A percentile compares a stretch with the other conserved stretches of the same genome.
These are phyloP conservation scores for Probaryconus sp. DNA, from an alignment of 1,140 invertebrate species.

Conservation along the genomic window DNA sequence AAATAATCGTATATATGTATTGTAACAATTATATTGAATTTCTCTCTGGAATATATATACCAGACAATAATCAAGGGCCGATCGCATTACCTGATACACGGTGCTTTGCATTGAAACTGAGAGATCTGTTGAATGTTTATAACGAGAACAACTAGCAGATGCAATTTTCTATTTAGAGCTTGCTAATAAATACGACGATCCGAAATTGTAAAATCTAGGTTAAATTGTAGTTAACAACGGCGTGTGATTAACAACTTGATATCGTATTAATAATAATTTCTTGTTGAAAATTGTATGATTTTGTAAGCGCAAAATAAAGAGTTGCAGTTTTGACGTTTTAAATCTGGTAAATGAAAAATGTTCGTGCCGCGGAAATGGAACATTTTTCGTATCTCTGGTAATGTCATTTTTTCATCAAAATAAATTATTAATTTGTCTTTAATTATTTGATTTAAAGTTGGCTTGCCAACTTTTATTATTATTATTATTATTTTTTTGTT, in stretches of 20 bases:
- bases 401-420: too few species aligned
- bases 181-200: conserved; percentile 35
- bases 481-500: too few species aligned
- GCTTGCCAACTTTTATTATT: too few species aligned
- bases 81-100: conserved; percentile 30
- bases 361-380: background rate
- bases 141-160: conserved; percentile 27
- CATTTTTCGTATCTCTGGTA: background rate
- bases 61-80: conserved; percentile 21
- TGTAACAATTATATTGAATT: conserved; percentile 20
- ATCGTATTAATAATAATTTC: conserved; percentile 41
- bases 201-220: conserved; percentile 38
- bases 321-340: conserved; percentile 13
- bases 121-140: conserved; percentile 49
- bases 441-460: too few species aligned
- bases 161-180: conserved; percentile 40
- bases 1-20: conserved; percentile 18
- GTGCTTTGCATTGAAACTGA: conserved; percentile 22
- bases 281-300: conserved; percentile 29
- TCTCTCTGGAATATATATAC: conserved; percentile 13
- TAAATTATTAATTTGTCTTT: too few species aligned
- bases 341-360: background rate
- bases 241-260: conserved; percentile 32
- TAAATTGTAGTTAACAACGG: conserved; percentile 30
- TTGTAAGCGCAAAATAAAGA: conserved; percentile 20